Evolutionary conservation across 2,797 vertebrate species (phyloP).

Genomic region (Dryobates pubescens): DNA sequence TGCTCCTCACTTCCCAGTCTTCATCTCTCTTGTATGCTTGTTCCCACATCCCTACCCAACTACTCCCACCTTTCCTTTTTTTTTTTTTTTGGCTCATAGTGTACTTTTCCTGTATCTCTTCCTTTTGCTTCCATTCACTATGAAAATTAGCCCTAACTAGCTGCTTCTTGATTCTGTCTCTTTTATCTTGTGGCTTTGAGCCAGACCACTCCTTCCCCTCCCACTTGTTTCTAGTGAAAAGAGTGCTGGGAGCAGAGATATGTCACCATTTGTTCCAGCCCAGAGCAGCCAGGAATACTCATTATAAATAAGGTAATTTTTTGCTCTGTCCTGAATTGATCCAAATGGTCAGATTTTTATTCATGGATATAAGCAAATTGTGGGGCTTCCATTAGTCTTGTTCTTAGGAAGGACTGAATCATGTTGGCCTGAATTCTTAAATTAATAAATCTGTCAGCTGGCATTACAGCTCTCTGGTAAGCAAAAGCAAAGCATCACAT

Average conservation of each 20-base stretch:
- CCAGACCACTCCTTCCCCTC: not conserved
- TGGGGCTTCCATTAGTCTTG: not conserved
- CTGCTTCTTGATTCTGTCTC: not conserved
- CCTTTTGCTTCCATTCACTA: not conserved
- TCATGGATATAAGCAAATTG: not conserved
- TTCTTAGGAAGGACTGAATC: not conserved
- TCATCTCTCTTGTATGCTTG: accelerated
- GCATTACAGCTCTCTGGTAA: not conserved
- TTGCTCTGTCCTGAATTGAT: not conserved
- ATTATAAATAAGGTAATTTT: not conserved
- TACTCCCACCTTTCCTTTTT: not conserved
- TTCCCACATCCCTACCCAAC: not conserved
- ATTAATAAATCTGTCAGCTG: not conserved
- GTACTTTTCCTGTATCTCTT: not conserved
- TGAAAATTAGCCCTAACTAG: not conserved
- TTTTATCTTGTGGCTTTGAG: not conserved
- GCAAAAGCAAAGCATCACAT: not conserved
- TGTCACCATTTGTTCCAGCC: not conserved
- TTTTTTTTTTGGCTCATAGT: not conserved
- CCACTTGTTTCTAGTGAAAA: not conserved
- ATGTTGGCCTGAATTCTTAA: constrained; percentile 5
- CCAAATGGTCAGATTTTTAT: not conserved
- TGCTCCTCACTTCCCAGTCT: not conserved
- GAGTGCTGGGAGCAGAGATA: not conserved
- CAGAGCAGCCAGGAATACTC: not conserved